Base-by-base conservation (phyloP, 2,888 invertebrate genomes). In the Agrochola lychnidis region DNA sequence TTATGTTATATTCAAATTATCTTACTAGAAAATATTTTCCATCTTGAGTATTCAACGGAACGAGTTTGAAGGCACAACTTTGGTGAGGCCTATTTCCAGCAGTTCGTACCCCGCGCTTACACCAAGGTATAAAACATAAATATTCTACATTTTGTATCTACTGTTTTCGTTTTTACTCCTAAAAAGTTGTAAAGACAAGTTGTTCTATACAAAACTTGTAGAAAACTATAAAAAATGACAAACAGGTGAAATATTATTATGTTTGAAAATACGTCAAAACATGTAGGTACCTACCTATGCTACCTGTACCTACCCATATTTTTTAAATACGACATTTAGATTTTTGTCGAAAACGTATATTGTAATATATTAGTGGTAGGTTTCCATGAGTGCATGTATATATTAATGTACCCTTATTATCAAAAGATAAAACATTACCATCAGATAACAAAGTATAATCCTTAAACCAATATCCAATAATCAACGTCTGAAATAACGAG, bases 401-500 rank as follows among this genome's bases (percentile, higher is more conserved):
- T 51, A 73, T 48, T 36, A 53, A 51, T n/a, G n/a, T 7, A 53
- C n/a, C 14, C 42, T 82, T 81, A 81, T 83, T 63, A 72, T 56
- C 70, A 51, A 70, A 82, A 79, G 70, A 83, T 75, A 79, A 72
- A 63, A 76, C 66, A 42, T 75, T 77, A 68, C 40, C 70, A 76
- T 76, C 82, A 76, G 78, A 75, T 81, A 73, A 69, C 61, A 82
- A 68, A 69, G 77, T 76, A 78, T 85, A 73, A 81, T 84, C 77
- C 67, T 76, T 78, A 69, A 72, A 73, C 73, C 83, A 78, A 88
- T 84, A 88, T 82, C 81, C 84, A 74, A 88, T 91, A 91, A 92
- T 92, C 90, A 93, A 91, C 85, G 92, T 93, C 93, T 88, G 74
- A 91, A 89, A 93, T 94, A 93, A 93, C 91, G 91, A 93, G 91